Evolutionary conservation across 2,888 invertebrate genomes (phyloP).

Genomic region (Artemia sinica): DNA sequence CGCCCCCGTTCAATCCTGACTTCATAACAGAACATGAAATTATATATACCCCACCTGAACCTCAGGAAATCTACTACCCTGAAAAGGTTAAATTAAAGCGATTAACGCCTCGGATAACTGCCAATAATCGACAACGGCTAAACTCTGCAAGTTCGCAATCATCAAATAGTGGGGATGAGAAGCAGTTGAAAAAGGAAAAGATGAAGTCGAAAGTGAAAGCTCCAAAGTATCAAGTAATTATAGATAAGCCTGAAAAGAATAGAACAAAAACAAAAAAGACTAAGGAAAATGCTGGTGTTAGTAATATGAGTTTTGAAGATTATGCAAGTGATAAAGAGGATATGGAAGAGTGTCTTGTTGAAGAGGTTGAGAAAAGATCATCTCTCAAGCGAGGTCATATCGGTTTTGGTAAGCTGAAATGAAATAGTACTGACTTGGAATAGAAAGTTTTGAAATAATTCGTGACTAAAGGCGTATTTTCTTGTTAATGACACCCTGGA

Average conservation of each 20-base stretch:
- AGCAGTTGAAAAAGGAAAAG: constrained; percentile 13
- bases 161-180: not conserved
- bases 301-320: constrained; percentile 57
- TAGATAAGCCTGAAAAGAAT: constrained; percentile 26
- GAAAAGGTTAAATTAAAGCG: not conserved
- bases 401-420: not conserved
- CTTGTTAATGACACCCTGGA: too few species aligned
- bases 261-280: constrained; percentile 31
- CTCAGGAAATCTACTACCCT: constrained; percentile 4
- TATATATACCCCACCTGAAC: constrained; percentile 3
- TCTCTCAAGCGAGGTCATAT: constrained; percentile 8
- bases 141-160: constrained; percentile 3
- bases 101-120: not conserved
- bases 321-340: constrained; percentile 43
- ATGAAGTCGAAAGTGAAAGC: constrained; percentile 19
- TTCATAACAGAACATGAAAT: constrained; percentile 22
- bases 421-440: too few species aligned
- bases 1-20: constrained; percentile 27
- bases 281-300: constrained; percentile 34
- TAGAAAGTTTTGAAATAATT: too few species aligned
- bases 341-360: not conserved
- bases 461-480: too few species aligned
- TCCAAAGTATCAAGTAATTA: constrained; percentile 18
- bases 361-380: constrained; percentile 1
- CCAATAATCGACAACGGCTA: not conserved